Conservation (phyloP, 2,113 vertebrate species). For the Cyanoramphus novaezelandiae region DNA sequence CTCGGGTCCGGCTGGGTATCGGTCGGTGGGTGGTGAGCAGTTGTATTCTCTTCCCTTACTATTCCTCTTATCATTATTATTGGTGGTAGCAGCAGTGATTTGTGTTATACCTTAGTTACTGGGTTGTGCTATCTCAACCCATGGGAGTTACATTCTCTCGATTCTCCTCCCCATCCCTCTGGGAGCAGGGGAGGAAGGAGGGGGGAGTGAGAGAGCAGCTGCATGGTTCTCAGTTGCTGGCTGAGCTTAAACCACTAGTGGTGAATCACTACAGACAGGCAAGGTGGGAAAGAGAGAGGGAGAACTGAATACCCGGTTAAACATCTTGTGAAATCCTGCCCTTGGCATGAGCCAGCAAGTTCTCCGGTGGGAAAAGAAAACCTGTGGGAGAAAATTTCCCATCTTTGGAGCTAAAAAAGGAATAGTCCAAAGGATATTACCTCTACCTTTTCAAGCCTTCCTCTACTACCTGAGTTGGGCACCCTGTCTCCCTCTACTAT, state of each 20-base stretch:
- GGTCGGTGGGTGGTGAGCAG: too few species aligned
- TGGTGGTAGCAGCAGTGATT: too few species aligned
- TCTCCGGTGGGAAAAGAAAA: neutral
- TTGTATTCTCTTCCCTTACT: too few species aligned
- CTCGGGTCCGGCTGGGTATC: too few species aligned
- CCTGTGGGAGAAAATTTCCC: neutral
- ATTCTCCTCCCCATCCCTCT: neutral
- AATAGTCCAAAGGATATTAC: neutral
- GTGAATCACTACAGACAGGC: neutral
- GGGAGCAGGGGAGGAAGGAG: neutral
- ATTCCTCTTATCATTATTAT: too few species aligned
- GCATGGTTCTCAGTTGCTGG: neutral
- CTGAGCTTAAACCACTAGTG: neutral
- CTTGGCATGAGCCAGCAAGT: neutral
- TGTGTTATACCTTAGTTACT: neutral
- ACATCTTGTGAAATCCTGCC: neutral
- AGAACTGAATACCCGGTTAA: neutral
- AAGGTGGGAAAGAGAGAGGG: neutral
- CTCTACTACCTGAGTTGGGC: neutral
- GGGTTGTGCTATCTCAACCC: neutral
- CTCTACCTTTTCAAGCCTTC: neutral
- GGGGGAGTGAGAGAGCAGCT: neutral
- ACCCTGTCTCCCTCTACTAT: neutral
- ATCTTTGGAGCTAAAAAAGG: neutral
- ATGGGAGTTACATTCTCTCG: neutral